These are phyloP conservation scores for Darevskia mixta DNA, from an alignment of 2,797 vertebrate genomes.

Conservation along the genomic window DNA sequence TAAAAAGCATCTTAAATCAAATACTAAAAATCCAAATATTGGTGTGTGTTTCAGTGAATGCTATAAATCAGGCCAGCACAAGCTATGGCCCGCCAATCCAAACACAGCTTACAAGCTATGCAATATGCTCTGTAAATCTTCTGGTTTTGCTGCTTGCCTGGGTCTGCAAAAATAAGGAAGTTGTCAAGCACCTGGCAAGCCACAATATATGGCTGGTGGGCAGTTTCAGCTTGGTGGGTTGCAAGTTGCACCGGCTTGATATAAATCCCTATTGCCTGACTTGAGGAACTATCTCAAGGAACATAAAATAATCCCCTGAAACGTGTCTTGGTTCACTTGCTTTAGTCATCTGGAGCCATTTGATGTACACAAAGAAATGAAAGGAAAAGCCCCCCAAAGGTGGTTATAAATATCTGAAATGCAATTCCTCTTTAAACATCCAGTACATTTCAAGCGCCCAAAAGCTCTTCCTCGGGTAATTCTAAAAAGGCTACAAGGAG, in stretches of 20 bases:
- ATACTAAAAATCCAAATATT: background rate
- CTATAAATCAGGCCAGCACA: background rate
- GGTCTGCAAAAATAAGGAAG: background rate
- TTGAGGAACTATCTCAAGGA: background rate
- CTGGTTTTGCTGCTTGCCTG: background rate
- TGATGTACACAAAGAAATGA: background rate
- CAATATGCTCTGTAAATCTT: background rate
- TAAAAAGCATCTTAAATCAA: conserved; percentile 6
- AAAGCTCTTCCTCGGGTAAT: background rate
- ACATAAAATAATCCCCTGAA: background rate
- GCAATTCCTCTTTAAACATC: background rate
- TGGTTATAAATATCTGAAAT: background rate
- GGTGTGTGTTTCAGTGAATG: conserved; percentile 4
- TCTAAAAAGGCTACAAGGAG: background rate
- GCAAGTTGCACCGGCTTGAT: background rate
- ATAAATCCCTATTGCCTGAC: background rate
- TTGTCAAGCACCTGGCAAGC: background rate
- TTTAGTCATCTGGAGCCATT: background rate
- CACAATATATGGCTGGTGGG: background rate
- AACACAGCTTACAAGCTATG: background rate
- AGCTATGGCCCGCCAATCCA: background rate
- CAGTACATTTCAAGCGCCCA: background rate
- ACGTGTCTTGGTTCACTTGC: background rate
- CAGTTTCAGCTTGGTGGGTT: background rate
- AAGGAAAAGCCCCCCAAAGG: background rate